Percentiles rank a stretch among this genome's conserved stretches.
These are phyloP conservation scores for Lepidurus arcticus DNA, from an alignment of 1,140 invertebrate genomes.

Conservation along the genomic window DNA sequence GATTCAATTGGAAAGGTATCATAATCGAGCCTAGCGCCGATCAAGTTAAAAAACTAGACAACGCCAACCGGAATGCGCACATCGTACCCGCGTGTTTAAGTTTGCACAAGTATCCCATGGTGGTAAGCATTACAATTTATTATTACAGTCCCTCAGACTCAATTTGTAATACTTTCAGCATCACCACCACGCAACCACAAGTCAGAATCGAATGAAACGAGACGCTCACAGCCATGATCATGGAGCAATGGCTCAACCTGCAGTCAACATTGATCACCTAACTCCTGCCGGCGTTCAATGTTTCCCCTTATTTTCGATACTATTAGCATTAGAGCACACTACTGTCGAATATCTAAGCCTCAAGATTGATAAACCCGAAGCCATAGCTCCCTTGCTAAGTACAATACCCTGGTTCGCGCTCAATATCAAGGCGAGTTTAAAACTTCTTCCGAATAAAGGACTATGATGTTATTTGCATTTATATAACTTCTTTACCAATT, in stretches of 20 bases:
- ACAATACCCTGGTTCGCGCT: not conserved
- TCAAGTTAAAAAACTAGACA: not conserved
- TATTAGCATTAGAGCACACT: not conserved
- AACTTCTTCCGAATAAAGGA: too few relatives aligned
- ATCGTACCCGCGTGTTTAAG: not conserved
- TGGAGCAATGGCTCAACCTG: not conserved
- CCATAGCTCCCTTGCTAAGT: not conserved
- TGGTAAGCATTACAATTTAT: not conserved
- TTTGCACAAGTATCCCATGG: not conserved
- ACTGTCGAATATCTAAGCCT: not conserved
- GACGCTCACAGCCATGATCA: not conserved
- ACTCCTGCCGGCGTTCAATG: not conserved
- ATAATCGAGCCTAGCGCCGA: not conserved
- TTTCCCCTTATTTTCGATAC: not conserved
- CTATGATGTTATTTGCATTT: not conserved
- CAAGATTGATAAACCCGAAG: conserved; percentile 1
- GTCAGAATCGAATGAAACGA: not conserved
- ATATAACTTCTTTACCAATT: not conserved
- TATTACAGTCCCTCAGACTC: not conserved
- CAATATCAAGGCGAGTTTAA: not conserved
- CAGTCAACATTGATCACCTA: not conserved
- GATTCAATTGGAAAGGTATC: not conserved
- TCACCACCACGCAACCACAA: not conserved
- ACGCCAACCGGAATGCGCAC: not conserved
- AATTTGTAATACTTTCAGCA: not conserved